Evolutionary conservation across 2,113 vertebrate genomes (phyloP), one percentile per base, ranked within the genome.

Genomic region (Bos indicus): DNA sequence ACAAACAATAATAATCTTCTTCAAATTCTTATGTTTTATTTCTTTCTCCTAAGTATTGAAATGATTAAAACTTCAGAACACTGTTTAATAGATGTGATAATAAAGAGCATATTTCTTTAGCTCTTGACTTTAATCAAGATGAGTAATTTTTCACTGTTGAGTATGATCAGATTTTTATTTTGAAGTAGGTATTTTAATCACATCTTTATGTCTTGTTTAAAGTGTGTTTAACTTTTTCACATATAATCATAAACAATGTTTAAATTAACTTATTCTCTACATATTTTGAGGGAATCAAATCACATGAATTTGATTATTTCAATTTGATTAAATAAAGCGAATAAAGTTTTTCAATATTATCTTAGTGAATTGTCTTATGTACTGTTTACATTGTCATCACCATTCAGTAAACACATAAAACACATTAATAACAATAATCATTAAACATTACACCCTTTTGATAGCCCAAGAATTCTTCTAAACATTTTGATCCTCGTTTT

Each of bases 51-150:
- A 46, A 36, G 59, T 82, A 62, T 26, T 60, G 26, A 86, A 90
- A 82, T 82, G 81, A 87, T 51, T 81, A 60, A 95, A 95, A 93
- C 54, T 82, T 71, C 71, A 90, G 71, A 95, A 86, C 19, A 90
- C 7, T 81, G 26, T 36, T 64, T 74, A 91, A 88, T 74, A 90
- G 25, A 85, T 36, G 52, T 46, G 51, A 21, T 59, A 90, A 80
- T 93, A 81, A 85, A 94, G 9, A 59, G 6, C 25, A 82, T 84
- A 89, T 48, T 48, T 93, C 57, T 95, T 97, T 93, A 81, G 36
- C 77, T 95, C 59, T 25, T 87, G 52, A 62, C 71, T 93, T 93
- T 74, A 93, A 93, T 71, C 80, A 71, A 46, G 51, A 85, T 26
- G 17, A 74, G 8, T 51, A 51, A 95, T 83, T 88, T 88, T 91